Base-by-base conservation (phyloP, 2,888 invertebrate genomes). In the Lymantria monacha region DNA sequence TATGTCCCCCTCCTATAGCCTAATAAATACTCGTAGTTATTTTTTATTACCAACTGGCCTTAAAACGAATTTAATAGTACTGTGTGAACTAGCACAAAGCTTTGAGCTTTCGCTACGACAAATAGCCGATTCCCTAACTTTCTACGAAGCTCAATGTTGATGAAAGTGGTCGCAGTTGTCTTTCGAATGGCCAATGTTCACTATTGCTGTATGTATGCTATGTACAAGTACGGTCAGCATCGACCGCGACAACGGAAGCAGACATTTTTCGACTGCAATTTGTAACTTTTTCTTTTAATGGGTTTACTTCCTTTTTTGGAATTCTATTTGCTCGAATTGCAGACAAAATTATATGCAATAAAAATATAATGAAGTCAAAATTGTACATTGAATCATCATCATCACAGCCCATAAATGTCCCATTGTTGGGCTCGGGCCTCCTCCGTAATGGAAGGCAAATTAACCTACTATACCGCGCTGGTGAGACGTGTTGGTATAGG, bases 101-200 rank as follows among this genome's bases (percentile, higher is more conserved):
- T 38, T 58, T 50, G 55, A 72, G 73, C 79, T 80, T 81, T 79
- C 79, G 74, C 79, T 66, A 61, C 59, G 62, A 66, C 72, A 70
- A 73, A 72, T 76, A 72, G 73, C 70, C 62, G 69, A 74, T 71
- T 72, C 72, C 70, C 65, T 69, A 71, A 78, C 81, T 81, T 81
- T 81, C 81, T 81, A 79, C 67, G 44, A 62, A 56, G 61, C 61
- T 55, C 63, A 55, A 65, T 57, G 52, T 59, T 64, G 57, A 70
- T 70, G 76, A 76, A 77, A 77, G 76, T 73, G 44, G 63, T 53
- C 53, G 51, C 55, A 54, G 55, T 58, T 56, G 63, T 51, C 44
- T 30, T 30, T 59, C 59, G 49, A 63, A 45, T 57, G 52, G 52
- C 49, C n/a, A 46, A 49, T 49, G 49, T 49, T 49, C 43, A 48